A percentile compares a stretch with the other conserved stretches of the same genome.
Conservation (phyloP, 2,888 invertebrate species). For the Eupithecia abbreviata region DNA sequence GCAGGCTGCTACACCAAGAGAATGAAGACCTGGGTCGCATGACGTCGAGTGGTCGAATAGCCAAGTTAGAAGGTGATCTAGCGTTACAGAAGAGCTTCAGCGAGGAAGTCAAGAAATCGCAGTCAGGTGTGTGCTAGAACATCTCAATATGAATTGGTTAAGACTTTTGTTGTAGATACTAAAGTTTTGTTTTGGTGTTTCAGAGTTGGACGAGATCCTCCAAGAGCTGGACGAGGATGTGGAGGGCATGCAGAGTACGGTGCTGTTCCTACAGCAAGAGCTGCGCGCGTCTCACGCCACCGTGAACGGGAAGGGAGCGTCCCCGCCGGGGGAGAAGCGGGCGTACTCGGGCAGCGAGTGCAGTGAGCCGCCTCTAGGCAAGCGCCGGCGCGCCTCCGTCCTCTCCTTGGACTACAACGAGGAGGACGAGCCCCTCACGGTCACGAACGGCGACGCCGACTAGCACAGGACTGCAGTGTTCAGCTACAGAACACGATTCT, state of each 20-base stretch:
- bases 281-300: conserved; percentile 88
- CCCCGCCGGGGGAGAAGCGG: conserved; percentile 72
- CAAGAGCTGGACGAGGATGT: conserved; percentile 98
- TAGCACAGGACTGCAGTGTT: conserved; percentile 69
- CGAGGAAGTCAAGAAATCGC: conserved; percentile 98
- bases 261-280: conserved; percentile 96
- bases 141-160: background rate
- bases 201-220: conserved; percentile 97
- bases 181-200: conserved; percentile 34
- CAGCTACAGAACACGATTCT: conserved; percentile 60
- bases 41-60: conserved; percentile 96
- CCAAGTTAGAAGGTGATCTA: conserved; percentile 97
- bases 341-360: conserved; percentile 74
- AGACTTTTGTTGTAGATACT: background rate
- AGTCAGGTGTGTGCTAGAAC: conserved; percentile 88
- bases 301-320: conserved; percentile 68
- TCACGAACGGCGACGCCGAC: conserved; percentile 87
- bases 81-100: conserved; percentile 97
- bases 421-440: conserved; percentile 88
- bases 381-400: conserved; percentile 88
- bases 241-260: conserved; percentile 99
- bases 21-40: conserved; percentile 98
- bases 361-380: conserved; percentile 82
- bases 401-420: conserved; percentile 90
- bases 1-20: conserved; percentile 96